A percentile compares a stretch with the other conserved stretches of the same genome.
These are phyloP conservation scores for Sander lucioperca DNA, from an alignment of 2,113 vertebrate genomes.

Conservation along the genomic window DNA sequence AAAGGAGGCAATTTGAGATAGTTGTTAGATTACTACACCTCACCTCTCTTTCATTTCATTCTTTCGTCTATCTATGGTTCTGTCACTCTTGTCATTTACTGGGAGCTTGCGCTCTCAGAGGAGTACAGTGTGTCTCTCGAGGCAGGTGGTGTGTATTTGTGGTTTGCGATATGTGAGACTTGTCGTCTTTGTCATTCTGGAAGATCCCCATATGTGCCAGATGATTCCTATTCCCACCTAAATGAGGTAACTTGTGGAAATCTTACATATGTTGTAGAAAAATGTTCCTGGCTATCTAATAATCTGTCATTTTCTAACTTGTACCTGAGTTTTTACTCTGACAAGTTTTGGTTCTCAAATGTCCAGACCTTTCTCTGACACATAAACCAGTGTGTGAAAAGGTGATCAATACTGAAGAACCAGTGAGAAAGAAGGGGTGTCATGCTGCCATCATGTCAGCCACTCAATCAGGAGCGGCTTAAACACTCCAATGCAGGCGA, in stretches of 20 bases:
- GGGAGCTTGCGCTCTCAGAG: conserved; percentile 7
- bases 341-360: not conserved
- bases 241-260: conserved; percentile 13
- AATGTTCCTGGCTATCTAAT: not conserved
- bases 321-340: not conserved
- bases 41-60: not conserved
- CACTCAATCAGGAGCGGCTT: no score
- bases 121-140: conserved; percentile 2
- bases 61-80: not conserved
- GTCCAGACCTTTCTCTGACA: not conserved
- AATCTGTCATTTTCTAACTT: not conserved
- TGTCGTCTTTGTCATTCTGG: conserved; percentile 12
- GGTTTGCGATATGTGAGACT: conserved; percentile 27
- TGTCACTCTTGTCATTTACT: conserved; percentile 7
- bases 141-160: conserved; percentile 17
- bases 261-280: not conserved
- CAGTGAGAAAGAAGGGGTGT: not conserved
- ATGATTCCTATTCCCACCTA: conserved; percentile 15
- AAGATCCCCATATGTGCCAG: conserved; percentile 31
- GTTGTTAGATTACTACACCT: not conserved
- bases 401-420: not conserved
- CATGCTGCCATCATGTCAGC: not conserved
- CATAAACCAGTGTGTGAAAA: not conserved
- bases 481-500: not conserved
- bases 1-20: not conserved